phyloP scores from a whole-genome alignment of 2,888 invertebrate species.

The Oegoconia quadripuncta region DNA sequence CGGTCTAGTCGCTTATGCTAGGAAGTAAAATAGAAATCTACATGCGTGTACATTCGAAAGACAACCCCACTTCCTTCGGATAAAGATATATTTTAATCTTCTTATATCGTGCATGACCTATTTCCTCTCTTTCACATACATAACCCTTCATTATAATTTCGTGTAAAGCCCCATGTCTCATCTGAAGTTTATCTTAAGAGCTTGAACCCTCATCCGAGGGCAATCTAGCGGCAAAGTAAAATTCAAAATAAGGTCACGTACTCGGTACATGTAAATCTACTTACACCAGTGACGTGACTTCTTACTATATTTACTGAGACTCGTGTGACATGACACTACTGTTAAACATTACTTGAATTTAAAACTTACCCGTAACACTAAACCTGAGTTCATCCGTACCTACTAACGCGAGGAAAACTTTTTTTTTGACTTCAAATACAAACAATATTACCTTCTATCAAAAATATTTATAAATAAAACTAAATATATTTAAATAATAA shows the following conservation, averaged over 20 bases:
- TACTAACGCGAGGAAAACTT: no score
- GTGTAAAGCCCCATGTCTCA: conserved; percentile 9
- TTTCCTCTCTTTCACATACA: background rate
- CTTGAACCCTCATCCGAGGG: conserved; percentile 41
- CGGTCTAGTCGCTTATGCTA: no score
- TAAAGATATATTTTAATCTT: no score
- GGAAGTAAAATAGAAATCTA: no score
- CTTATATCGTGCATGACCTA: no score
- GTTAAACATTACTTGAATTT: background rate
- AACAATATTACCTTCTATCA: no score
- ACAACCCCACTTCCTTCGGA: no score
- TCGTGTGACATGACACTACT: background rate
- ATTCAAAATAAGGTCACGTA: conserved; percentile 71
- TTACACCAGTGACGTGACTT: conserved; percentile 46
- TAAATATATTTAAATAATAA: no score
- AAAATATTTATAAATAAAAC: no score
- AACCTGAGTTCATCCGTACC: no score
- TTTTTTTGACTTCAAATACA: no score
- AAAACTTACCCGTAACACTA: background rate
- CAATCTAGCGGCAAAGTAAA: conserved; percentile 48
- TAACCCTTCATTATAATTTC: background rate
- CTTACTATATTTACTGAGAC: background rate
- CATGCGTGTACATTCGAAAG: no score
- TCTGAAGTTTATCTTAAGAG: conserved; percentile 26
- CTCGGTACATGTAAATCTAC: conserved; percentile 70